Base-by-base conservation (phyloP, 2,888 invertebrate species). In the Deilephila elpenor region DNA sequence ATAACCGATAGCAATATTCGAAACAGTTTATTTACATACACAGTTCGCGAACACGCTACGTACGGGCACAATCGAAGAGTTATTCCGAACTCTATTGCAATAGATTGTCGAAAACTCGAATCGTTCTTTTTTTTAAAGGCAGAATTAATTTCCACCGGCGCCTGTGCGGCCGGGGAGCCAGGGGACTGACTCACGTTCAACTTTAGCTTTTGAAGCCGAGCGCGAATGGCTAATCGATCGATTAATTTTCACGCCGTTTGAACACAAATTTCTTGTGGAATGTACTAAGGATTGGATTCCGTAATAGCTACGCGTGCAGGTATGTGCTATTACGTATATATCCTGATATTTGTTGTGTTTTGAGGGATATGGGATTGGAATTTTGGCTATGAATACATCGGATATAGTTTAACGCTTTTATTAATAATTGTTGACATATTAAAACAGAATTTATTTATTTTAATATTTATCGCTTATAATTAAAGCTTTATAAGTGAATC, bases 221-320 rank as follows among this genome's bases (percentile, higher is more conserved):
- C 86, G 85, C 86, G 88, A 93, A 91, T 91, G 87, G 92, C 88
- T 93, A 92, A 93, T 93, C 92, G 91, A 92, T 90, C 89, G 92
- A 93, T 92, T 93, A 92, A 91, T 93, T 93, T 92, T 91, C 90
- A 91, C 91, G 86, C 89, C 83, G 87, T 88, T 91, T 91, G 89
- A 88, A 87, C 92, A 88, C 86, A 83, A 85, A 90, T 88, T 88
- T 89, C 88, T 86, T 80, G 79, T 77, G 81, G 83, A 86, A 84
- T 88, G 56, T 61, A 64, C 86, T 84, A 86, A 84, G 85, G 83
- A 83, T 82, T 83, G 80, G 81, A 84, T 82, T 84, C 82, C 82
- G 81, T 78, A 80, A 80, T 80, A 77, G 72, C 60, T 70, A 60
- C 70, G 70, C 70, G 34, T 53, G 32, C 51, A 67, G 51, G 67